Percentiles rank a stretch among this genome's conserved stretches.
phyloP scores from a whole-genome alignment of 1,140 invertebrate species.

The Drosophila willistoni region DNA sequence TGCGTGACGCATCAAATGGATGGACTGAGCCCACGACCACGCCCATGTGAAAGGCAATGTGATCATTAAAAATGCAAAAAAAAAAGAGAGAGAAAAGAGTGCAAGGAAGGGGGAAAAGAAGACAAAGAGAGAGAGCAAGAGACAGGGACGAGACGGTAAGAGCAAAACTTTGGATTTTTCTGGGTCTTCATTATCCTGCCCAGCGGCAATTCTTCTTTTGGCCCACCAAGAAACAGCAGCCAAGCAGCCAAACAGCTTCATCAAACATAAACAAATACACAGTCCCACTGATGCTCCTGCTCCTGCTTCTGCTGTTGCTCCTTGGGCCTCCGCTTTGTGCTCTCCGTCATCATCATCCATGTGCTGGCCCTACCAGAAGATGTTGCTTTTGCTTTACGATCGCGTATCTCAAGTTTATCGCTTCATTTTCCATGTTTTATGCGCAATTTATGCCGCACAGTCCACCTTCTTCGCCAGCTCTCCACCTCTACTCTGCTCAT shows the following conservation, averaged over 20 bases:
- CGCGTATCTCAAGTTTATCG: constrained; percentile 81
- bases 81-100: constrained; percentile 32
- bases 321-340: constrained; percentile 2
- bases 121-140: constrained; percentile 22
- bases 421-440: constrained; percentile 82
- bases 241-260: constrained; percentile 72
- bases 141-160: neutral
- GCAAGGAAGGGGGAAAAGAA: constrained; percentile 2
- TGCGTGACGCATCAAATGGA: constrained; percentile 71
- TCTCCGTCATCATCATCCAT: neutral
- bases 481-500: neutral
- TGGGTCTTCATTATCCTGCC: constrained; percentile 75
- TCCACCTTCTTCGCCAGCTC: constrained; percentile 7
- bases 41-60: constrained; percentile 42
- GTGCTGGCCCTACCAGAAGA: constrained; percentile 18
- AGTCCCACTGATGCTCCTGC: constrained; percentile 45
- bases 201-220: constrained; percentile 49
- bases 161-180: constrained; percentile 33
- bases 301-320: constrained; percentile 49
- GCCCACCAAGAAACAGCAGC: constrained; percentile 71
- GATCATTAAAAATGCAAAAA: constrained; percentile 52
- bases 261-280: constrained; percentile 76
- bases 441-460: constrained; percentile 75
- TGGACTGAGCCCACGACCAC: constrained; percentile 53
- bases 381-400: constrained; percentile 77